Base-by-base conservation (phyloP, 2,113 vertebrate genomes). In the Prochilodus magdalenae region DNA sequence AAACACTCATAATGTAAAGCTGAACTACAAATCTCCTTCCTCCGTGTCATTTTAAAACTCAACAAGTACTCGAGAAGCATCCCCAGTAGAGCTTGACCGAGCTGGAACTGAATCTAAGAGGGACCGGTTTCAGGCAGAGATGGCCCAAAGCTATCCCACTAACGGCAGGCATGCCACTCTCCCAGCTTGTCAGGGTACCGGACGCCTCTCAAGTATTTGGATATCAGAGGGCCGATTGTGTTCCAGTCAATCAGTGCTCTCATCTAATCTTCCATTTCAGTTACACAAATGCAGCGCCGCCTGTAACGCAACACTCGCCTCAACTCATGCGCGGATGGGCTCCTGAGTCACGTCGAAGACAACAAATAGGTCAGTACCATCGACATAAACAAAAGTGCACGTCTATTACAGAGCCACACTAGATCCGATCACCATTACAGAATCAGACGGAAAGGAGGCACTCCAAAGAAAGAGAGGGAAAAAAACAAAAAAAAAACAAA, bases 241-340 rank as follows among this genome's bases (percentile, higher is more conserved):
- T 91, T 89, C 84, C 89, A 88, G 49, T 79, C 87, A 87, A 89
- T 74, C 84, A 89, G 79, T 83, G 90, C 49, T 81, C 75, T 2
- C 67, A 86, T 88, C 89, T 86, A 87, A 87, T 90, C 82, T 87
- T 70, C 69, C 83, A 22, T 60, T 51, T 79, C 47, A 82, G 40
- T 26, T 71, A 73, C 63, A 63, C 66, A 75, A 59, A 86, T 72
- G 1, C 84, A 85, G 86, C 69, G 71, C 76, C 67, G 33, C 85
- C 69, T 66, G 72, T 69, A 83, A 77, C 65, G 55, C 30, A 49
- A 83, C 66, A 57, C 60, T 72, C 18, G 65, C 40, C 79, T 47
- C 57, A 40, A 51, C 49, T 73, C 82, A 80, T 20, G 79, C 7
- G 13, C 27, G 14, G 11, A 33, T 44, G 18, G 53, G 24, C 66